Base-by-base conservation (phyloP, 2,113 vertebrate genomes). In the Kobus ellipsiprymnus region DNA sequence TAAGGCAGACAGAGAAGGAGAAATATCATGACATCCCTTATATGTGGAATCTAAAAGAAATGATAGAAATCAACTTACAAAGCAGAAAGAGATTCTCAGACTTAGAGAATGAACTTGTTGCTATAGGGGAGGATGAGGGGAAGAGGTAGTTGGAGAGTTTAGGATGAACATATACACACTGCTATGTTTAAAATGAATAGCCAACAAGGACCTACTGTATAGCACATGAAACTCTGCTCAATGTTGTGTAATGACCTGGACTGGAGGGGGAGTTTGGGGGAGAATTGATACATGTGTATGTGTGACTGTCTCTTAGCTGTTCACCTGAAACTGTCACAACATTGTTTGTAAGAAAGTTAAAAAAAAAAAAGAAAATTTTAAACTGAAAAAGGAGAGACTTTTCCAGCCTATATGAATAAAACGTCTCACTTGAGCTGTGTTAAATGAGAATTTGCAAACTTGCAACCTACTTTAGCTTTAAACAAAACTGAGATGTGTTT, bases 381-480 rank as follows among this genome's bases (percentile, higher is more conserved):
- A 77, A 77, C 40, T 44, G 40, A 27, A 44, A 77, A 77, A 44
- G 12, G 40, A 77, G 40, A 77, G 12, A 44, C 40, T 29, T 85
- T 93, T 92, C 33, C 23, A 94, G 77, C n/a, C 36, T 46, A 11
- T 90, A 29, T 84, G 59, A 87, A 25, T 50, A 64, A 55, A 95
- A 96, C 50, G 54, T 62, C 4, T 95, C 90, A 88, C 74, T 95
- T 71, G 46, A 83, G 50, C 6, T 52, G 23, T 92, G 67, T 97
- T 92, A 60, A 96, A 82, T 81, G 59, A 86, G 59, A 97, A 97
- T 91, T 74, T 95, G 95, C 97, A 97, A 88, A 95, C 91, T 95
- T 93, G 97, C 95, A 98, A 92, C 93, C 78, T 90, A 81, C 95
- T 97, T 97, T 84, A 74, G 55, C 52, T 86, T 6, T 40, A 97